Evolutionary conservation across 1,140 invertebrate genomes (phyloP).

Genomic region (Apis florea): DNA sequence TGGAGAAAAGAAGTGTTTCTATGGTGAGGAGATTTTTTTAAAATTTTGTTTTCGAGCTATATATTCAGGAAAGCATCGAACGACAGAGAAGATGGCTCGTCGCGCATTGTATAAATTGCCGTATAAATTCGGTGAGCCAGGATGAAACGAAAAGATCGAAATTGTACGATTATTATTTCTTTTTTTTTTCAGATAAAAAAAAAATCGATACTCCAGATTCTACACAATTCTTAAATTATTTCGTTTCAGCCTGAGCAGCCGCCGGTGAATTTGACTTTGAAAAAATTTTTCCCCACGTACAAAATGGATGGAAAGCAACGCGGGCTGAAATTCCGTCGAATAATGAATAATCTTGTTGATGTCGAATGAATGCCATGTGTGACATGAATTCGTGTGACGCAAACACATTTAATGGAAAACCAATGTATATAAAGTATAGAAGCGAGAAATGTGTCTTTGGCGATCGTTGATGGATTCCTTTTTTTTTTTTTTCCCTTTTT

Average conservation of each 20-base stretch:
- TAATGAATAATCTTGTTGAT: constrained; percentile 7
- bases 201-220: no score
- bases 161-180: no score
- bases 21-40: no score
- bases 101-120: no score
- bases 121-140: no score
- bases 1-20: neutral
- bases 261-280: no score
- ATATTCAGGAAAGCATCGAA: no score
- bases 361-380: constrained; percentile 46
- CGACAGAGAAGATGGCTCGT: constrained; percentile 14
- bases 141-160: no score
- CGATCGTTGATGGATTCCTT: constrained; percentile 52
- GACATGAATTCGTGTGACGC: constrained; percentile 43
- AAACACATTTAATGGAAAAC: constrained; percentile 41
- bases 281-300: neutral
- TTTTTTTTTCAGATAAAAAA: no score
- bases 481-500: constrained; percentile 10
- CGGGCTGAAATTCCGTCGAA: neutral
- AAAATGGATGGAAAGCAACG: neutral
- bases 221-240: no score
- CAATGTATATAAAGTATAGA: constrained; percentile 36
- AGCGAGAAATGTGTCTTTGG: constrained; percentile 43
- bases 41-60: no score
- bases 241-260: no score